Percentiles rank a stretch among this genome's conserved stretches.
Conservation (phyloP, 2,888 invertebrate species). For the Candidula unifasciata region DNA sequence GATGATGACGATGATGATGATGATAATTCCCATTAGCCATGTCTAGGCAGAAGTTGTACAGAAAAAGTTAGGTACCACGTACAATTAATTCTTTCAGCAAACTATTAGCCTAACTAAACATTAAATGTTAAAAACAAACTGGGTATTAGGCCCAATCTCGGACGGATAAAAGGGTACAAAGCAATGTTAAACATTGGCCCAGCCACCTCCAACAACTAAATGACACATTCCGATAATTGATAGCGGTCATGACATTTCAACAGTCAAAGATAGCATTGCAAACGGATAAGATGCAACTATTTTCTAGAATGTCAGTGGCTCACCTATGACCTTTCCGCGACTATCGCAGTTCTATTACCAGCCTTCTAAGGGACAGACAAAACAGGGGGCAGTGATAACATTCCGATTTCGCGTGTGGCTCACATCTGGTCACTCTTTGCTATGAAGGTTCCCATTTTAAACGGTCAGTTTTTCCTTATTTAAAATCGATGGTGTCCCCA, state of each 20-base stretch:
- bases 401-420: not conserved
- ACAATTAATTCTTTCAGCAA: too few species aligned
- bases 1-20: too few species aligned
- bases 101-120: too few species aligned
- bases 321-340: constrained; percentile 6
- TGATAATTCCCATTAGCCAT: too few species aligned
- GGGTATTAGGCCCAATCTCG: too few species aligned
- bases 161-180: too few species aligned
- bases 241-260: not conserved
- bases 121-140: too few species aligned
- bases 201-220: not conserved
- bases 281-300: not conserved
- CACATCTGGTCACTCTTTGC: not conserved
- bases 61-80: too few species aligned
- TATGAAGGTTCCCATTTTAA: not conserved
- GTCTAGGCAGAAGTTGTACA: too few species aligned
- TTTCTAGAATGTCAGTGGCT: not conserved
- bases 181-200: not conserved
- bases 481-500: too few species aligned
- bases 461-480: too few species aligned
- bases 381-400: not conserved
- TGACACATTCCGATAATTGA: not conserved
- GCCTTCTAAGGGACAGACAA: too few species aligned
- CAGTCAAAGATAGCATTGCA: not conserved
- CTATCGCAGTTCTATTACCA: not conserved